Base-by-base conservation (phyloP, 2,113 vertebrate species). In the Gymnarchus niloticus region DNA sequence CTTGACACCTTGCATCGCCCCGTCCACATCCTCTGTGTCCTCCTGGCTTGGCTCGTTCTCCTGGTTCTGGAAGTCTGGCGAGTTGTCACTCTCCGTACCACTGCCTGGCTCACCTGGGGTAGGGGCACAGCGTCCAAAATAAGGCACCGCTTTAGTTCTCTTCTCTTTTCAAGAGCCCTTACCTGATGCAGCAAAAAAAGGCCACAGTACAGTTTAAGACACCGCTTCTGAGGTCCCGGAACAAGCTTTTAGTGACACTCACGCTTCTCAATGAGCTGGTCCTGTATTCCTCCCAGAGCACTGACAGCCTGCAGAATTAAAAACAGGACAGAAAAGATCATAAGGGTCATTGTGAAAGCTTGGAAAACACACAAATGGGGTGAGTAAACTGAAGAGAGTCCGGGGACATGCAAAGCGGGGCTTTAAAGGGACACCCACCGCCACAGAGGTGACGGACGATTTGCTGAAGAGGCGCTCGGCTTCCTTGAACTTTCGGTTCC, bases 221-320 rank as follows among this genome's bases (percentile, higher is more conserved):
- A n/a, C n/a, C n/a, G n/a, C n/a, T n/a, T n/a, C n/a, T n/a, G n/a
- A n/a, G n/a, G n/a, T n/a, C n/a, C n/a, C n/a, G n/a, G n/a, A 4
- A 25, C 5, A 41, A 46, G 51, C 51, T 48, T 48, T 49, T 46
- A 33, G 86, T 6, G 0, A 6, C 46, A 96, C 98, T 97, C 92
- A 98, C 98, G 95, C 90, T 99, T 99, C 88, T 99, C 98, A 85
- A 97, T 98, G 92, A 99, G 96, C 93, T 99, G 98, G 91, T 99
- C 98, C 49, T 98, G 98, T 37, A 99, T 96, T 86, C 98, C 98
- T 23, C 97, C 97, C 33, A 99, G 93, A 0, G 98, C 98, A 87
- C 97, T 99, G 44, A 99, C 98, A 0, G 98, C 98, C 98, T 99
- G 85, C 19, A 8, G 21, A 9, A 44, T 33, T 9, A 69, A 28